phyloP scores from a whole-genome alignment of 2,888 invertebrate genomes.

The Myopa tessellatipennis region DNA sequence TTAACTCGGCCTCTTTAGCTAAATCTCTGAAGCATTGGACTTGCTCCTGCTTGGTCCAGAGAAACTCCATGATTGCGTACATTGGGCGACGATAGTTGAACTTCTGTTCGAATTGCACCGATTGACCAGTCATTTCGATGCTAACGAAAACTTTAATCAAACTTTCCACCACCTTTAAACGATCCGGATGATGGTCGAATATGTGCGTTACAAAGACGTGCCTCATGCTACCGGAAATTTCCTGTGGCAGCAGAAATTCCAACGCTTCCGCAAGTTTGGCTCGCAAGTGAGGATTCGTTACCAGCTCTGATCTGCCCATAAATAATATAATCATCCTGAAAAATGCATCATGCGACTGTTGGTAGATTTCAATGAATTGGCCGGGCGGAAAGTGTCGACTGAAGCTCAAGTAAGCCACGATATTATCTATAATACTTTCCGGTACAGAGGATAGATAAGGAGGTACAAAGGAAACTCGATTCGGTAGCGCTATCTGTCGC shows the following conservation, averaged over 20 bases:
- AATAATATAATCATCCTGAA: constrained; percentile 84
- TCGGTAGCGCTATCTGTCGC: constrained; percentile 57
- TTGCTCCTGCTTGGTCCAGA: constrained; percentile 88
- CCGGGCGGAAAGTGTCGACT: constrained; percentile 76
- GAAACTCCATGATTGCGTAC: constrained; percentile 92
- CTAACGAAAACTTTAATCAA: constrained; percentile 94
- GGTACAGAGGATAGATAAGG: constrained; percentile 84
- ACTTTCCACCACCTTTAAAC: constrained; percentile 80
- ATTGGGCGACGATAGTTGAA: constrained; percentile 96
- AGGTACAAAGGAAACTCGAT: constrained; percentile 77
- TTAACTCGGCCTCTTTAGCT: constrained; percentile 82
- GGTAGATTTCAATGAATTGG: constrained; percentile 75
- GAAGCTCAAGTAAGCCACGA: constrained; percentile 84
- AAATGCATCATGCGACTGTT: constrained; percentile 71
- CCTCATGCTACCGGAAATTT: constrained; percentile 62
- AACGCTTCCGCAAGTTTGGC: constrained; percentile 91
- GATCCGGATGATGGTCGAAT: constrained; percentile 81
- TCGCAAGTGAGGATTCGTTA: constrained; percentile 92
- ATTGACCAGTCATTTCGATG: constrained; percentile 97
- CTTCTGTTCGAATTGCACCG: constrained; percentile 95
- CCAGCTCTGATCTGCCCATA: constrained; percentile 86
- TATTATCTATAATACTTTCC: constrained; percentile 90
- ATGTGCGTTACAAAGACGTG: constrained; percentile 76
- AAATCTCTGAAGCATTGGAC: constrained; percentile 80
- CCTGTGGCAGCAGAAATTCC: constrained; percentile 85